Conservation (phyloP, 2,888 invertebrate species). For the Plusia festucae region DNA sequence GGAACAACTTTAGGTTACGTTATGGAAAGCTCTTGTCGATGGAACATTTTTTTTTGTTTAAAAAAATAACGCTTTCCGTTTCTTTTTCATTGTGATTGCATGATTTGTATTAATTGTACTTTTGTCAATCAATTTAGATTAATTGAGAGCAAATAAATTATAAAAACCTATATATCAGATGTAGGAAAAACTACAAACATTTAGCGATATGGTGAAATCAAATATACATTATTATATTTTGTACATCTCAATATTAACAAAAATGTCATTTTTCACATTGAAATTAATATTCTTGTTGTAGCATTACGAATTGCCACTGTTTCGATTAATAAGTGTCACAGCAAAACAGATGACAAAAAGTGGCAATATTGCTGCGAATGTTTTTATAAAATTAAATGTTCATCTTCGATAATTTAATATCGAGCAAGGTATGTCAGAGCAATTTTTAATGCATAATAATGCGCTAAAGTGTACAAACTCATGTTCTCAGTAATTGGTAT, state of each 20-base stretch:
- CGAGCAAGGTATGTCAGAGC: conserved; percentile 8
- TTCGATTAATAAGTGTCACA: neutral
- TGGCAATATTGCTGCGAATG: neutral
- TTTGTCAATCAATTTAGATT: too few species aligned
- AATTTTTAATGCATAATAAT: conserved; percentile 40
- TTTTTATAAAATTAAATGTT: conserved; percentile 5
- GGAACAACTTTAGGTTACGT: conserved; percentile 45
- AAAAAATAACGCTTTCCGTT: neutral
- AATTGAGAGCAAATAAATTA: neutral
- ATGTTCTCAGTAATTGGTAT: conserved; percentile 40
- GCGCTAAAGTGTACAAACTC: conserved; percentile 19
- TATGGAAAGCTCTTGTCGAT: neutral
- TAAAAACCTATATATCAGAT: too few species aligned
- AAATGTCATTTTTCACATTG: neutral
- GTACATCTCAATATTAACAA: neutral
- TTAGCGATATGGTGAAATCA: too few species aligned
- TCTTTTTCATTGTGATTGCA: neutral
- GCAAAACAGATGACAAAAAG: neutral
- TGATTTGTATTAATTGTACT: neutral
- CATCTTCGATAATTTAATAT: conserved; percentile 22
- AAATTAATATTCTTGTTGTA: neutral
- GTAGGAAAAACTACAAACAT: too few species aligned
- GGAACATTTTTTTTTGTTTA: neutral
- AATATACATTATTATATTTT: too few species aligned
- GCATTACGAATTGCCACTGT: conserved; percentile 1